phyloP scores from a whole-genome alignment of 1,140 invertebrate genomes.

The Mya arenaria region DNA sequence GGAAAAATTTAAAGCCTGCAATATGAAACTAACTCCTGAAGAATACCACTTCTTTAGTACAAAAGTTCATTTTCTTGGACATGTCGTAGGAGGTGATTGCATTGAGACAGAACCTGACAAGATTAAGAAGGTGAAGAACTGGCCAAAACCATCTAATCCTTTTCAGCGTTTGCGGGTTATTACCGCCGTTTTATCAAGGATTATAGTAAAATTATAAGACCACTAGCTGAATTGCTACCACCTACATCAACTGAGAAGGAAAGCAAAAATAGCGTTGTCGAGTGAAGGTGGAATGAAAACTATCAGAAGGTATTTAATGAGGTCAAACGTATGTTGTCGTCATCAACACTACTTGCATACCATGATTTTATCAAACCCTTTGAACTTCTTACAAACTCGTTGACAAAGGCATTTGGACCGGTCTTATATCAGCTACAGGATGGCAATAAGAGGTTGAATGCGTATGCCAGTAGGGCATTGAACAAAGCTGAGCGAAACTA shows the following conservation, averaged over 20 bases:
- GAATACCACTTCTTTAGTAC: conserved; percentile 76
- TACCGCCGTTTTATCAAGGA: conserved; percentile 60
- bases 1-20: conserved; percentile 13
- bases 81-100: conserved; percentile 60
- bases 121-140: conserved; percentile 63
- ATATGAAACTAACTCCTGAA: conserved; percentile 34
- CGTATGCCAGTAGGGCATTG: background rate
- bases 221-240: conserved; percentile 53
- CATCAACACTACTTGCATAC: background rate
- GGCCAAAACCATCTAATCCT: conserved; percentile 69
- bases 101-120: conserved; percentile 67
- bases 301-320: background rate
- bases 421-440: background rate
- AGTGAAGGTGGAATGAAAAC: background rate
- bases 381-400: background rate
- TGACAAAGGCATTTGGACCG: background rate
- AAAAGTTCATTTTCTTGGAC: conserved; percentile 61
- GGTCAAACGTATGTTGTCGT: background rate
- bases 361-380: background rate
- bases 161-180: conserved; percentile 64
- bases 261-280: background rate
- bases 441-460: background rate
- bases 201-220: conserved; percentile 64
- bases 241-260: conserved; percentile 27
- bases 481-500: background rate